A percentile compares a stretch with the other conserved stretches of the same genome.
Conservation (phyloP, 1,140 invertebrate species). For the Drosophila truncata region DNA sequence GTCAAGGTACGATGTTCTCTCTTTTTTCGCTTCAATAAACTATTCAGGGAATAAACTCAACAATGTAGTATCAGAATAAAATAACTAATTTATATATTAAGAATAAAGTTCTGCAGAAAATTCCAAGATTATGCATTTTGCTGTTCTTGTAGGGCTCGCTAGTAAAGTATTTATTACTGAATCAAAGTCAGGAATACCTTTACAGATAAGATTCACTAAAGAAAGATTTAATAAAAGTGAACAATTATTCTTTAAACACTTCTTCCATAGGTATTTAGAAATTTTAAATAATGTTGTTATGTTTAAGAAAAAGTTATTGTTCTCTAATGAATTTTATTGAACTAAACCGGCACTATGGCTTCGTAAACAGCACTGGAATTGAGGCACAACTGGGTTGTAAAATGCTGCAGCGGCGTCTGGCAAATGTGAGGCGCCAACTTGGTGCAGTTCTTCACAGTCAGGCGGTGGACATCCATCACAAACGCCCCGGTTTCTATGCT, state of each 20-base stretch:
- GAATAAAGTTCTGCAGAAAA: not conserved
- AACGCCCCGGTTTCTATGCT: not conserved
- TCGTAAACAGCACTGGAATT: constrained; percentile 38
- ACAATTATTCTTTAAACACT: too few relatives aligned
- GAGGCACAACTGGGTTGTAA: constrained; percentile 45
- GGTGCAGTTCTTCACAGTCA: constrained; percentile 33
- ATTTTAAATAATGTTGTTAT: too few relatives aligned
- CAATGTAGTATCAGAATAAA: not conserved
- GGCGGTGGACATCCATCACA: constrained; percentile 16
- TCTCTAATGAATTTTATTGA: not conserved
- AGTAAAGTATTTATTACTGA: not conserved
- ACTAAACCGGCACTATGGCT: constrained; percentile 20
- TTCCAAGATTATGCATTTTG: not conserved
- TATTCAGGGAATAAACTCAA: too few relatives aligned
- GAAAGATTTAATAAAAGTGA: too few relatives aligned
- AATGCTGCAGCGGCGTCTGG: constrained; percentile 22
- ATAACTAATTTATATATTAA: not conserved
- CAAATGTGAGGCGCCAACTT: constrained; percentile 31
- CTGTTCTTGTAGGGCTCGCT: not conserved
- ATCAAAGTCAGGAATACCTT: too few relatives aligned
- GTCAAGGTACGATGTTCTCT: not conserved
- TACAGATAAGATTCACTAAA: too few relatives aligned
- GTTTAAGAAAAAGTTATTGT: not conserved
- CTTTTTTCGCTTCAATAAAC: not conserved
- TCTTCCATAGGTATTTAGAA: too few relatives aligned